Conservation (phyloP, 2,888 invertebrate genomes). For the Volucella zonaria region DNA sequence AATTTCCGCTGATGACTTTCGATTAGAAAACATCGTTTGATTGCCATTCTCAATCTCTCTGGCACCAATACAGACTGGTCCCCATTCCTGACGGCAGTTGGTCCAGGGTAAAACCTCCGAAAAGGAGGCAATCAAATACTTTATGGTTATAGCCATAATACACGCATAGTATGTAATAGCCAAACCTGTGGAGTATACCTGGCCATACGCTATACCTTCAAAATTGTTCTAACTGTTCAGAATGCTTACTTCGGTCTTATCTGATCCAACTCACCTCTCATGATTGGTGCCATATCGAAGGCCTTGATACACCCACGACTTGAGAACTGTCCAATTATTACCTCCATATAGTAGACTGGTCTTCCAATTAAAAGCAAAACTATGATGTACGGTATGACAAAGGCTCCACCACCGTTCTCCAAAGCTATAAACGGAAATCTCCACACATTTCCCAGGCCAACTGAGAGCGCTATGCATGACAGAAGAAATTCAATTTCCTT, state of each 20-base stretch:
- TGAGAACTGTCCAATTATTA: constrained; percentile 88
- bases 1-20: constrained; percentile 81
- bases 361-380: constrained; percentile 86
- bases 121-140: constrained; percentile 86
- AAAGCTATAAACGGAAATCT: constrained; percentile 87
- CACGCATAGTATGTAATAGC: constrained; percentile 88
- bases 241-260: no score
- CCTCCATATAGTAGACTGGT: constrained; percentile 89
- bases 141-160: constrained; percentile 86
- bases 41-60: constrained; percentile 70
- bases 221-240: no score
- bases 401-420: constrained; percentile 87
- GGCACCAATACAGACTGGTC: constrained; percentile 79
- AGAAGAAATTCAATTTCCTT: constrained; percentile 86
- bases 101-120: constrained; percentile 86
- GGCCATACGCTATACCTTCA: constrained; percentile 85
- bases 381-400: constrained; percentile 87
- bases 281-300: constrained; percentile 86
- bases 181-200: constrained; percentile 84
- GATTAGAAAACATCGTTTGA: constrained; percentile 57
- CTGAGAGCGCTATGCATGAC: constrained; percentile 85
- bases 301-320: constrained; percentile 87
- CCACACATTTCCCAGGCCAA: constrained; percentile 88
- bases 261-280: constrained; percentile 84
- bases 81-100: constrained; percentile 84